Evolutionary conservation across 2,888 invertebrate species (phyloP).

Genomic region (Amiota communis): DNA sequence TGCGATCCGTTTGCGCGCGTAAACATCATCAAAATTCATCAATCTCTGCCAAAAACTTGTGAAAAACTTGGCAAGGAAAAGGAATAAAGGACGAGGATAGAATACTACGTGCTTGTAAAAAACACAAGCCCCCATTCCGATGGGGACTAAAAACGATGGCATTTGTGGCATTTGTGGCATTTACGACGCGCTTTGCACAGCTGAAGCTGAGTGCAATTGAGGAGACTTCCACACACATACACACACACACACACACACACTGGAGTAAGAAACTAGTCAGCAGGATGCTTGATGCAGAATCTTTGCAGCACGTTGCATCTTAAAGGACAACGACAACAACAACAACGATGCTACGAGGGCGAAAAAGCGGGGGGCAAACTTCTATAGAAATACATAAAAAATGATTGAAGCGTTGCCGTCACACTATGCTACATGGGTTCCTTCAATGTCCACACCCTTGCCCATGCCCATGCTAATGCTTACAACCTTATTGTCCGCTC

Average conservation of each 20-base stretch:
- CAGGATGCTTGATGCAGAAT: no score
- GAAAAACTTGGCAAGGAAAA: conserved; percentile 60
- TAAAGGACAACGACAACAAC: not conserved
- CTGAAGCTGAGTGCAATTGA: not conserved
- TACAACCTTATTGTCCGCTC: no score
- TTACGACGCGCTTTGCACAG: not conserved
- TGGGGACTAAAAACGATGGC: conserved; percentile 7
- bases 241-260: no score
- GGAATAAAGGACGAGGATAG: conserved; percentile 41
- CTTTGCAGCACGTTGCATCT: not conserved
- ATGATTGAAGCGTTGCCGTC: not conserved
- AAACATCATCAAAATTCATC: conserved; percentile 71
- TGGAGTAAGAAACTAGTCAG: no score
- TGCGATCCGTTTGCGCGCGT: conserved; percentile 56
- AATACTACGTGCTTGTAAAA: conserved; percentile 33
- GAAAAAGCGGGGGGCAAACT: not conserved
- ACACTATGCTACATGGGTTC: not conserved
- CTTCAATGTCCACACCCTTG: no score
- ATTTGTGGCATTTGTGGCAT: conserved; percentile 19
- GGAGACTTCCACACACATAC: not conserved
- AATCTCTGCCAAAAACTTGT: conserved; percentile 72
- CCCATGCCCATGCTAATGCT: conserved; percentile 37
- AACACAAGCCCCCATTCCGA: conserved; percentile 19
- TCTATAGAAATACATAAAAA: not conserved
- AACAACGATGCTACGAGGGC: not conserved